Evolutionary conservation across 37 sponge, comb jelly and placozoan species (phyloP).

Genomic region (Halisarca cf. caerulea): DNA sequence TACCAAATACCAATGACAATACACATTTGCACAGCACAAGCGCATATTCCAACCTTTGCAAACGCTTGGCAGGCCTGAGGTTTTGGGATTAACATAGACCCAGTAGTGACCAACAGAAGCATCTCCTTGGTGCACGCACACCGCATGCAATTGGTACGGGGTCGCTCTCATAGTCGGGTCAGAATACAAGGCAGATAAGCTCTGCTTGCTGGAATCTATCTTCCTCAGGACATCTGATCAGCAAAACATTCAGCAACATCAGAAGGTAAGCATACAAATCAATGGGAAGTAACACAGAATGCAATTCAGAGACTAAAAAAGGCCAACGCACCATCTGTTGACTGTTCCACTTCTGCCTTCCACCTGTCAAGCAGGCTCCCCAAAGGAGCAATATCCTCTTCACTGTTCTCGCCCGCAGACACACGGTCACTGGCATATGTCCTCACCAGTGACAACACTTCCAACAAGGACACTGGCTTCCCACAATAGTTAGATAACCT

Average conservation of each 20-base stretch:
- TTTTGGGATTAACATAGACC: constrained; percentile 52
- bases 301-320: no score
- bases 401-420: no score
- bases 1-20: no score
- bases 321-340: constrained; percentile 48
- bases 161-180: constrained; percentile 55
- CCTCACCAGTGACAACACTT: constrained; percentile 39
- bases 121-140: constrained; percentile 79
- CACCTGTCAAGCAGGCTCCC: constrained; percentile 36
- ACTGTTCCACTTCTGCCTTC: constrained; percentile 42
- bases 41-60: background rate
- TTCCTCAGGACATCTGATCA: constrained; percentile 26
- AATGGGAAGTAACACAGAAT: no score
- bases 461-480: constrained; percentile 40
- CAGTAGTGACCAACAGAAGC: constrained; percentile 82
- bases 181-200: constrained; percentile 47
- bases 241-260: background rate
- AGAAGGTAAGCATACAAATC: no score
- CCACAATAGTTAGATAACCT: constrained; percentile 44
- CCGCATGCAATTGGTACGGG: constrained; percentile 66
- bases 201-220: constrained; percentile 15
- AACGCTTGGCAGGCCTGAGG: background rate
- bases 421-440: constrained; percentile 34
- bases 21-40: no score
- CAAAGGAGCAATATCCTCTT: constrained; percentile 18